Evolutionary conservation across 1,140 invertebrate species (phyloP), one percentile per base, ranked within the genome.

Genomic region (Drosophila bocki): DNA sequence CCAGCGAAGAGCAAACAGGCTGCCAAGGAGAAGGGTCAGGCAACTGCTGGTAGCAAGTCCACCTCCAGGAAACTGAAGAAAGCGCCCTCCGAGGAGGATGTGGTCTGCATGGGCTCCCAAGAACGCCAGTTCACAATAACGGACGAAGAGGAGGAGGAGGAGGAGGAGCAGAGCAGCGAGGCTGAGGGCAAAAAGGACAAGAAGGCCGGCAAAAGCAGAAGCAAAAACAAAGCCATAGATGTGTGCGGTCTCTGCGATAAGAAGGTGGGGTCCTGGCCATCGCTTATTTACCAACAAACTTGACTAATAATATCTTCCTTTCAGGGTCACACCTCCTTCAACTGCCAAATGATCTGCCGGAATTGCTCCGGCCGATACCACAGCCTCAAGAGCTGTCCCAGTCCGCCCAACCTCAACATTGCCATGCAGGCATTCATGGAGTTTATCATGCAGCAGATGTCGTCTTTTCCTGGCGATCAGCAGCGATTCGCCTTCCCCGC

Each of bases 281-380:
- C 0, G 0, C 13, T 5, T 29, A 9, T 3, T 7, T 29, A 22
- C n/a, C 2, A 13, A 26, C 2, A 13, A 26, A 35, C n/a, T 35
- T n/a, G 35, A 26, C n/a, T 15, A 13, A 13, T n/a, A 17, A 15
- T 13, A 26, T 44, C 0, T 44, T 0, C 2, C 12, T 51, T 51
- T 33, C 65, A 92, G 91, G 91, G 78, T 17, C 91, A 92, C 59
- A 91, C 78, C 8, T 87, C 91, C 5, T 92, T 91, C 17, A 72
- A 91, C 35, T 92, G 91, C 32, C 91, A 91, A 51, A 92, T 91
- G 91, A 91, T 92, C 13, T 92, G 91, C 45, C 50, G 81, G 7
- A 92, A 92, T 44, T 92, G 91, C 26, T 91, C 91, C 1, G 76
- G 64, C 0, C 75, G 80, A 7, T 85, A 84, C 77, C 91, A 92